Conservation (phyloP, 1,140 invertebrate species). For the Littorina saxatilis region DNA sequence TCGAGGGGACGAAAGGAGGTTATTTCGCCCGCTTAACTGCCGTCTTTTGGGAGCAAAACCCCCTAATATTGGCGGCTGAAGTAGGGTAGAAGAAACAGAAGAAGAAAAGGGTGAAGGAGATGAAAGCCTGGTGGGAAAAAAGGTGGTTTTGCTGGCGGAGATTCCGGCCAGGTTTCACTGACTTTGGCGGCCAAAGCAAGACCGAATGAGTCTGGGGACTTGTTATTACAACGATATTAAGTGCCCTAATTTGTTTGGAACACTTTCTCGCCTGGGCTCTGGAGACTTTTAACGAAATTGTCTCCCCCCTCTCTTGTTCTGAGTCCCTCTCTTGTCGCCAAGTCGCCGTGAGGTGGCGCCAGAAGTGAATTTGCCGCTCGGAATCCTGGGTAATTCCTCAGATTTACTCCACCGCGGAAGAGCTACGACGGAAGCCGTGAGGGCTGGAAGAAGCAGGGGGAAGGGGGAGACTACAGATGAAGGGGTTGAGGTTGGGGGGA, state of each 20-base stretch:
- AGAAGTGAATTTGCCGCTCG: slow-evolving; percentile 42
- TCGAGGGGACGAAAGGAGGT: neutral
- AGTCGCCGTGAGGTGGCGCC: slow-evolving; percentile 19
- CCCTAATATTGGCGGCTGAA: neutral
- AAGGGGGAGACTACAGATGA: neutral
- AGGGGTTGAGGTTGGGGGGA: no score
- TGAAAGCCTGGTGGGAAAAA: no score
- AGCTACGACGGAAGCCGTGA: neutral
- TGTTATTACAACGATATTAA: slow-evolving; percentile 43
- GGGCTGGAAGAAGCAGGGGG: neutral
- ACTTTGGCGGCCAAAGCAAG: neutral
- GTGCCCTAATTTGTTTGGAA: slow-evolving; percentile 40
- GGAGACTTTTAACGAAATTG: slow-evolving; percentile 42
- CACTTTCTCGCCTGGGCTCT: slow-evolving; percentile 36
- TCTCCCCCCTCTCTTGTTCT: slow-evolving; percentile 30
- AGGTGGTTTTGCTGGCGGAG: neutral
- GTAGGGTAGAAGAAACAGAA: neutral
- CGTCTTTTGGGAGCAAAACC: slow-evolving; percentile 7
- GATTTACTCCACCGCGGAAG: slow-evolving; percentile 30
- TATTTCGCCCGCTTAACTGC: slow-evolving; percentile 28
- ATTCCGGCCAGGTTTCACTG: neutral
- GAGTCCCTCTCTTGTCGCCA: slow-evolving; percentile 3
- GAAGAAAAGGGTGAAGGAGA: no score
- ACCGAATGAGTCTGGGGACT: slow-evolving; percentile 22
- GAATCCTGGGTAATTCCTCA: slow-evolving; percentile 38